Percentiles rank a stretch among this genome's conserved stretches.
Evolutionary conservation across 2,113 vertebrate genomes (phyloP).

Genomic region (Nibea coibor): DNA sequence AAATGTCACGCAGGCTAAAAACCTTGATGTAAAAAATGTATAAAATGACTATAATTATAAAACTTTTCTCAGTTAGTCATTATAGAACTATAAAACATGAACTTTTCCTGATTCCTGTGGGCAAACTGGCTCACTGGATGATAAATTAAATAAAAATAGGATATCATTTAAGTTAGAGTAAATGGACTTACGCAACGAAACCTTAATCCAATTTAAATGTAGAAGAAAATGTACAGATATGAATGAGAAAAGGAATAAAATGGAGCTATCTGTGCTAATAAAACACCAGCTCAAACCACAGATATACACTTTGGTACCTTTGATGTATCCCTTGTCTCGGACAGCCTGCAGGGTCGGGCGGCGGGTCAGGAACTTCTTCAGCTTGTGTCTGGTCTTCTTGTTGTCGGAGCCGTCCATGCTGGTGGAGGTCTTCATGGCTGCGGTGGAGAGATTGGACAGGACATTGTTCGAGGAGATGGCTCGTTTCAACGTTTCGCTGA

Average conservation of each 20-base stretch:
- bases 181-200: neutral
- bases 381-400: conserved; percentile 94
- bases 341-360: conserved; percentile 95
- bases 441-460: conserved; percentile 42
- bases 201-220: neutral
- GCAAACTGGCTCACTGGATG: neutral
- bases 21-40: neutral
- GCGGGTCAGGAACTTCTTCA: conserved; percentile 96
- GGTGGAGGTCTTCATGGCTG: conserved; percentile 87
- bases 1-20: neutral
- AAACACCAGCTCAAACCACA: neutral
- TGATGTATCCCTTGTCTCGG: conserved; percentile 97
- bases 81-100: neutral
- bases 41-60: neutral
- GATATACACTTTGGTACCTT: conserved; percentile 84
- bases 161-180: neutral
- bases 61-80: too few relatives aligned
- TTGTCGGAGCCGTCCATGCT: conserved; percentile 91
- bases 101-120: neutral
- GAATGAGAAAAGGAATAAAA: neutral
- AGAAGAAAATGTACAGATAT: neutral
- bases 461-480: conserved; percentile 23
- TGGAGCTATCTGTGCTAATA: too few relatives aligned
- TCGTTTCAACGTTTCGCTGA: conserved; percentile 19
- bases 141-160: neutral